These are phyloP conservation scores for Umimayanthus kanabou DNA, from an alignment of 92 coral and sea anemone species.

Conservation along the genomic window DNA sequence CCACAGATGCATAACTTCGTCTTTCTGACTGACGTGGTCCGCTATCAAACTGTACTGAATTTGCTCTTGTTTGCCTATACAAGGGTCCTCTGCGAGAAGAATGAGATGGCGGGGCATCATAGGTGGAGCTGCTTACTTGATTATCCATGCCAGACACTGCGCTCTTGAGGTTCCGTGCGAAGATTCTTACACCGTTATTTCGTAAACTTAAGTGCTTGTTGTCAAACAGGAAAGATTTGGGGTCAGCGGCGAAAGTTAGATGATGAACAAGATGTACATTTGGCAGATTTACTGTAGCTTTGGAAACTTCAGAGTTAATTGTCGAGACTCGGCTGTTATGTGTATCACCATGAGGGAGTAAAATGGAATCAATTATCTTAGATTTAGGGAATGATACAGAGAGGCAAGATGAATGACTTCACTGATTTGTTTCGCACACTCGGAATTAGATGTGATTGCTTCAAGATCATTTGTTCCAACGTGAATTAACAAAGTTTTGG, in stretches of 20 bases:
- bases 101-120: not conserved
- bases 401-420: not conserved
- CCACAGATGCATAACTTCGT: no score
- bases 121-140: not conserved
- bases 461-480: slow-evolving; percentile 16
- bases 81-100: no score
- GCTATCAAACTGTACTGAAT: no score
- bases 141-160: no score
- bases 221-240: slow-evolving; percentile 11
- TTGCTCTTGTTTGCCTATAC: no score
- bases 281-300: not conserved
- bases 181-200: not conserved
- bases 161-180: not conserved
- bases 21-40: no score
- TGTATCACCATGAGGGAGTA: not conserved
- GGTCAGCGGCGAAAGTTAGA: not conserved
- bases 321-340: slow-evolving; percentile 1
- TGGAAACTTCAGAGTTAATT: not conserved
- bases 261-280: slow-evolving; percentile 23
- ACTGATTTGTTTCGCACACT: slow-evolving; percentile 9
- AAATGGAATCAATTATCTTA: slow-evolving; percentile 7
- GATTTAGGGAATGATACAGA: not conserved
- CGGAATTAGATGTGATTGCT: slow-evolving; percentile 7
- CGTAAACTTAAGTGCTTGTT: slow-evolving; percentile 3
- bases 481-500: slow-evolving; percentile 8